phyloP scores from a whole-genome alignment of 1,140 invertebrate species.

The Drosophila nikananu region DNA sequence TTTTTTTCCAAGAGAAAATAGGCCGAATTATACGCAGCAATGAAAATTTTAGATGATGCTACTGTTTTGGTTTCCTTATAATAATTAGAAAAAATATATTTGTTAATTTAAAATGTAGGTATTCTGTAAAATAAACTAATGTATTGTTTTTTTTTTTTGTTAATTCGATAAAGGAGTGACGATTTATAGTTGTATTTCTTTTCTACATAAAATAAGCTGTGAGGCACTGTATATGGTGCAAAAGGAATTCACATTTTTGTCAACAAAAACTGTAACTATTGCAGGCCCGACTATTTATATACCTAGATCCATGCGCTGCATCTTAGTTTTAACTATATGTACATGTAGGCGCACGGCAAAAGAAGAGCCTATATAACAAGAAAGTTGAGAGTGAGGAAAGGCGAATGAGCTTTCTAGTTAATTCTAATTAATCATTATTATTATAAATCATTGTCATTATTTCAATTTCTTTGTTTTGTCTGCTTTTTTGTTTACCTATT shows the following conservation, averaged over 20 bases:
- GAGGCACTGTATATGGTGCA: background rate
- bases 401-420: slow-evolving; percentile 47
- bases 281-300: slow-evolving; percentile 42
- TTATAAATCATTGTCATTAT: slow-evolving; percentile 35
- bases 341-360: slow-evolving; percentile 47
- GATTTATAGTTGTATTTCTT: background rate
- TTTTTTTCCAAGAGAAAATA: too few species aligned
- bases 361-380: slow-evolving; percentile 14
- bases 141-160: background rate
- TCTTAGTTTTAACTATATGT: slow-evolving; percentile 13
- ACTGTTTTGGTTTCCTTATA: too few species aligned
- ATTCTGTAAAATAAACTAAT: background rate
- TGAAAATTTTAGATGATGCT: too few species aligned
- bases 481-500: slow-evolving; percentile 57
- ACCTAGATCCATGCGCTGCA: slow-evolving; percentile 12
- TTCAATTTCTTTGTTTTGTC: background rate
- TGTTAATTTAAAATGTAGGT: background rate
- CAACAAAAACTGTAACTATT: slow-evolving; percentile 56
- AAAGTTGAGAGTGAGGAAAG: slow-evolving; percentile 1
- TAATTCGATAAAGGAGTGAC: background rate
- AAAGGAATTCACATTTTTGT: slow-evolving; percentile 14
- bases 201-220: background rate
- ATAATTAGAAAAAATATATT: too few species aligned
- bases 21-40: too few species aligned
- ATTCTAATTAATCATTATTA: slow-evolving; percentile 49